Evolutionary conservation across 2,113 vertebrate species (phyloP).

Genomic region (Sebastes fasciatus): DNA sequence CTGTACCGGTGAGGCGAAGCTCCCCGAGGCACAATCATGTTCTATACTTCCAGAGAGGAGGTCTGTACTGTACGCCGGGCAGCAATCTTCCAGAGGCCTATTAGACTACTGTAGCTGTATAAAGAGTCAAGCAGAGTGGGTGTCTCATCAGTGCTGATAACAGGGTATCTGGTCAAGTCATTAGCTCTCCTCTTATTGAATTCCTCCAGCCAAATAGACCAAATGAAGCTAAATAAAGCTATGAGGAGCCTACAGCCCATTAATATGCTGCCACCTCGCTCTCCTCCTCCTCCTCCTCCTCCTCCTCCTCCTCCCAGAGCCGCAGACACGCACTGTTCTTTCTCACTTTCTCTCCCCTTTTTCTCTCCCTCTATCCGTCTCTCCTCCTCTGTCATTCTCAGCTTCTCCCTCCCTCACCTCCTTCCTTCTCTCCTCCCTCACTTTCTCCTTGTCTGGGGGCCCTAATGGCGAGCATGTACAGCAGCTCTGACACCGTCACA

Average conservation of each 20-base stretch:
- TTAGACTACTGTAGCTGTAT: conserved; percentile 79
- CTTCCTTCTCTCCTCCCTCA: conserved; percentile 27
- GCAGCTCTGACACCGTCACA: conserved; percentile 90
- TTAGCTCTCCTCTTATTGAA: conserved; percentile 81
- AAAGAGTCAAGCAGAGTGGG: conserved; percentile 79
- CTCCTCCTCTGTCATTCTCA: conserved; percentile 51
- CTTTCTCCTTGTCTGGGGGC: conserved; percentile 74
- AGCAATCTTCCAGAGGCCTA: conserved; percentile 74
- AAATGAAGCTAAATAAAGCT: conserved; percentile 80
- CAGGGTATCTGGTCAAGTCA: conserved; percentile 86
- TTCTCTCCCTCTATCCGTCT: conserved; percentile 20
- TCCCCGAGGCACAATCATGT: conserved; percentile 76
- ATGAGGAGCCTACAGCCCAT: conserved; percentile 70
- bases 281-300: conserved; percentile 1
- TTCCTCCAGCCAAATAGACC: conserved; percentile 77
- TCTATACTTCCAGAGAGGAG: conserved; percentile 74
- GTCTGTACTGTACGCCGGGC: conserved; percentile 62
- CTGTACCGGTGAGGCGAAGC: conserved; percentile 50
- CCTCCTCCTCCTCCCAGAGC: conserved; percentile 28
- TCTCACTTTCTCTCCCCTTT: conserved; percentile 18
- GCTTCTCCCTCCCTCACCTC: conserved; percentile 18
- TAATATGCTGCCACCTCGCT: conserved; percentile 76
- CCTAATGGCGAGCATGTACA: conserved; percentile 84
- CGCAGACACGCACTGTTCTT: conserved; percentile 33
- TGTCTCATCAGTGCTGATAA: conserved; percentile 84